Percentiles rank a stretch among this genome's conserved stretches.
Conservation (phyloP, 2,113 vertebrate species). For the Leptobrachium ailaonicum region DNA sequence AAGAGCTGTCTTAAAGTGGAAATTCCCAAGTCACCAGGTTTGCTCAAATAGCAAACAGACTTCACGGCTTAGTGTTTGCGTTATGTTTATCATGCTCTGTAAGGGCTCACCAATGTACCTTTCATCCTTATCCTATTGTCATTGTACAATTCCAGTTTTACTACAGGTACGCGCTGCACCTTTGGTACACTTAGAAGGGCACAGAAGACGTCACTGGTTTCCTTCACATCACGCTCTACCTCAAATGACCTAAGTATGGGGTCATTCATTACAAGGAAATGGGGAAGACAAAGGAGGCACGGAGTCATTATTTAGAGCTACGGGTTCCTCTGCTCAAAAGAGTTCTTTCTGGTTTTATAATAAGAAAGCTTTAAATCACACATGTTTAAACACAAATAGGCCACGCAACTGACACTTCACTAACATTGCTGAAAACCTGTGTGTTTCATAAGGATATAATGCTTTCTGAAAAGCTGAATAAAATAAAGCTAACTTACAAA, state of each 20-base stretch:
- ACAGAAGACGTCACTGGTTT: background rate
- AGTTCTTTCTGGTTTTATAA: no score
- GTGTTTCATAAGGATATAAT: no score
- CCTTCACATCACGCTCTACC: background rate
- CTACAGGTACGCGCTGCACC: background rate
- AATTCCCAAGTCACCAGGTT: constrained; percentile 29
- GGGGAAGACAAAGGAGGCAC: background rate
- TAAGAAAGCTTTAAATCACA: no score
- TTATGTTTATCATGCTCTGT: constrained; percentile 8
- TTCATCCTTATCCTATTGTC: background rate
- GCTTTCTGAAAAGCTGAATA: no score
- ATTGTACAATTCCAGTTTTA: background rate
- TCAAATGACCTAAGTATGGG: background rate
- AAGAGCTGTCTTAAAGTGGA: background rate
- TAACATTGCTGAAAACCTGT: no score
- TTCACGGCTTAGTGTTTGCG: constrained; percentile 7
- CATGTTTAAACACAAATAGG: no score
- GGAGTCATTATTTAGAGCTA: background rate
- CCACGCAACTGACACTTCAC: no score
- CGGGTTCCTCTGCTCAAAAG: background rate
- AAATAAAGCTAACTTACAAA: no score
- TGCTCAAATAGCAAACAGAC: constrained; percentile 11
- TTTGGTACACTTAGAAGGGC: background rate
- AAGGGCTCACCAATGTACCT: background rate
- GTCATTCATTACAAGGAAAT: constrained; percentile 3